These are phyloP conservation scores for Gyrodactylus bullatarudis DNA, from an alignment of 1,140 invertebrate genomes.

Conservation along the genomic window DNA sequence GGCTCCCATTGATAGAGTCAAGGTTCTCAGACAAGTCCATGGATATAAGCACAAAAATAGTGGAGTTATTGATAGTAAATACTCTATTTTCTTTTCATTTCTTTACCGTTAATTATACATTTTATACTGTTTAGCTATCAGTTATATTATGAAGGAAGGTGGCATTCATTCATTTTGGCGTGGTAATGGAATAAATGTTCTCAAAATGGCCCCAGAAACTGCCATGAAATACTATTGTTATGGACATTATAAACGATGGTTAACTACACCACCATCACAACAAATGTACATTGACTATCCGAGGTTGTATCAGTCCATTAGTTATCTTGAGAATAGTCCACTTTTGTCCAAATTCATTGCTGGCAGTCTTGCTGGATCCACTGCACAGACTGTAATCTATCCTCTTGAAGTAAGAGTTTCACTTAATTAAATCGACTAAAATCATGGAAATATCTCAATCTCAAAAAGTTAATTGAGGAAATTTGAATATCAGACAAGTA, in stretches of 20 bases:
- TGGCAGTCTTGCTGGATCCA: conserved; percentile 63
- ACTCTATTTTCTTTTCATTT: background rate
- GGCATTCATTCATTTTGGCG: conserved; percentile 59
- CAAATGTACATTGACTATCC: background rate
- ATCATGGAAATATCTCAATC: too few relatives aligned
- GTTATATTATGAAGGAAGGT: conserved; percentile 46
- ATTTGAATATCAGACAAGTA: too few relatives aligned
- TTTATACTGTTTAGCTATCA: background rate
- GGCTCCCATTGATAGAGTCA: conserved; percentile 6
- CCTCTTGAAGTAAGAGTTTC: conserved; percentile 43
- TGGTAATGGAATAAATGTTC: conserved; percentile 86
- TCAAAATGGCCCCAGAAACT: conserved; percentile 90
- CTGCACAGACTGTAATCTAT: conserved; percentile 79
- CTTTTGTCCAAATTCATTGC: conserved; percentile 39
- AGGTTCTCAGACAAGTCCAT: conserved; percentile 4
- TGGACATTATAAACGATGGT: conserved; percentile 16
- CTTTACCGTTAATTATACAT: too few relatives aligned
- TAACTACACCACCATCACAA: background rate
- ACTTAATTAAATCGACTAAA: too few relatives aligned
- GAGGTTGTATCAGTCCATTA: conserved; percentile 17
- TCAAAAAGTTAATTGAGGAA: too few relatives aligned
- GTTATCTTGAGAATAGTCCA: conserved; percentile 29
- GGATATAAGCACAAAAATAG: background rate
- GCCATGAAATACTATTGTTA: conserved; percentile 90
- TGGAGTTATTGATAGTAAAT: background rate